Conservation (phyloP, 2,113 vertebrate genomes). For the Onychostoma macrolepis region DNA sequence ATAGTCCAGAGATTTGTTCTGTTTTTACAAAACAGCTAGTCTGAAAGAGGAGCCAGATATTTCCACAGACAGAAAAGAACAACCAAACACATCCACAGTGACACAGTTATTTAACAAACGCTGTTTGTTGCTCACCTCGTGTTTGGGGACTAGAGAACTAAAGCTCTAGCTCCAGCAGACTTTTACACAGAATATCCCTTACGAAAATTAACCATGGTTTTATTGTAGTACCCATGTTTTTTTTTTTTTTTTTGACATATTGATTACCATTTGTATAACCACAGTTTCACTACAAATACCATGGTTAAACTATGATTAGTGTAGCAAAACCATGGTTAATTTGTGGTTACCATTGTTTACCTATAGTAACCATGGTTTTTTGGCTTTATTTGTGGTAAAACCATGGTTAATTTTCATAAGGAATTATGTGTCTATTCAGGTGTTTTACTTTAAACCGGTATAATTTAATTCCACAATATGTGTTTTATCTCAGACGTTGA, state of each 20-base stretch:
- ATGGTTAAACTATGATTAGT: too few relatives aligned
- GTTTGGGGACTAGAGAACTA: slow-evolving; percentile 43
- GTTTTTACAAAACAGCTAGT: slow-evolving; percentile 66
- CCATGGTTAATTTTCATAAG: too few relatives aligned
- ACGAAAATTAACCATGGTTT: too few relatives aligned
- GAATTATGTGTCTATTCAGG: neutral
- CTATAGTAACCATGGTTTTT: too few relatives aligned
- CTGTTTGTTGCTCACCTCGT: slow-evolving; percentile 63
- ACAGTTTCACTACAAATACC: too few relatives aligned
- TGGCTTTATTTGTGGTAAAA: too few relatives aligned
- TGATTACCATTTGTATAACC: too few relatives aligned
- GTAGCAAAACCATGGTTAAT: too few relatives aligned
- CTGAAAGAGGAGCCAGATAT: slow-evolving; percentile 72
- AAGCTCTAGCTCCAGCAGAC: slow-evolving; percentile 11
- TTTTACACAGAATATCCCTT: neutral
- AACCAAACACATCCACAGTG: slow-evolving; percentile 62
- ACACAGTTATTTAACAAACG: slow-evolving; percentile 71
- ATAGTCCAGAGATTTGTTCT: slow-evolving; percentile 44
- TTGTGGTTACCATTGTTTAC: too few relatives aligned
- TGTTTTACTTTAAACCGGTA: neutral
- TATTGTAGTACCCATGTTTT: too few relatives aligned
- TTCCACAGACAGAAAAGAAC: slow-evolving; percentile 71
- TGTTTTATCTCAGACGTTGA: neutral
- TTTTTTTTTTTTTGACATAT: too few relatives aligned
- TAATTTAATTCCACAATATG: neutral